phyloP scores from a whole-genome alignment of 2,888 invertebrate species.

The Mythimna albipuncta region DNA sequence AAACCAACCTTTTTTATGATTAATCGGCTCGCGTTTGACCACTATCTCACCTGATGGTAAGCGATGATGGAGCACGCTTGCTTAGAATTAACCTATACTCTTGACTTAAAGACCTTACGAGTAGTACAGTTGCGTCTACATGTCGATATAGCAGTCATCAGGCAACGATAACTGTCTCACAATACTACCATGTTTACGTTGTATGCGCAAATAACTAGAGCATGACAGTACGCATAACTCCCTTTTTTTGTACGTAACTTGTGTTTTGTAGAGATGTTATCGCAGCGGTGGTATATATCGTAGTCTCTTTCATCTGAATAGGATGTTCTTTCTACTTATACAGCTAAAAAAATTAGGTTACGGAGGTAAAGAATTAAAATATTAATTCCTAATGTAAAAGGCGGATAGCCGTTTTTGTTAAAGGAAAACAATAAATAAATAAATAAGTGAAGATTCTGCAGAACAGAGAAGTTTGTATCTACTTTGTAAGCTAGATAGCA shows the following conservation, averaged over 20 bases:
- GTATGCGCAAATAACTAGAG: constrained; percentile 44
- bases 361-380: neutral
- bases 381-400: no score
- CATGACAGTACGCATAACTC: constrained; percentile 42
- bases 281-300: neutral
- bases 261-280: constrained; percentile 16
- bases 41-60: no score
- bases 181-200: constrained; percentile 34
- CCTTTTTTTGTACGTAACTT: constrained; percentile 36
- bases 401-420: no score
- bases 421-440: no score
- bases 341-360: neutral
- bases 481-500: no score
- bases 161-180: constrained; percentile 20
- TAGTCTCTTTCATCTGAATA: neutral
- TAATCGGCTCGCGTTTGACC: no score
- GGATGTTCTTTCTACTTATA: neutral
- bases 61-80: no score
- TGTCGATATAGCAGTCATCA: neutral
- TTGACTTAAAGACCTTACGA: neutral
- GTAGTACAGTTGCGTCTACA: neutral
- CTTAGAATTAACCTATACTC: no score
- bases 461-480: neutral
- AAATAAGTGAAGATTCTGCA: neutral
- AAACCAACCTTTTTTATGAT: no score